These are phyloP conservation scores for Columba guinea DNA, from an alignment of 2,797 vertebrate species.

Conservation along the genomic window DNA sequence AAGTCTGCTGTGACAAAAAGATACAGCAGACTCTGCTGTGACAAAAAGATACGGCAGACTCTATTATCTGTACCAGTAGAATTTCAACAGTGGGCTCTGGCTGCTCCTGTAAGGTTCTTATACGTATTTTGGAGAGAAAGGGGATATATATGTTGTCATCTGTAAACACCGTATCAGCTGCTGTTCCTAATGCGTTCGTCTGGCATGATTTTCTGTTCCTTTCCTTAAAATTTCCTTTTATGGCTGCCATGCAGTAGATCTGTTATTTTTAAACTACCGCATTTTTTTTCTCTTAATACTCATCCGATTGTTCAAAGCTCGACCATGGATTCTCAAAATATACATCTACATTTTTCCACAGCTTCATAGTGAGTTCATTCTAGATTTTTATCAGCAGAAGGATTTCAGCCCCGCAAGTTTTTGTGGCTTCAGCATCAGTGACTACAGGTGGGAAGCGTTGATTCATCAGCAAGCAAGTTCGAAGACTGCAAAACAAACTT, in stretches of 20 bases:
- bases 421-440: background rate
- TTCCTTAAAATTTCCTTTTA: slow-evolving; percentile 67
- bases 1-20: background rate
- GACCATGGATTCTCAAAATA: slow-evolving; percentile 50
- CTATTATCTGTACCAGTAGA: background rate
- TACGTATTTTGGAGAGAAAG: background rate
- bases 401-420: slow-evolving; percentile 42
- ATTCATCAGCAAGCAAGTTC: background rate
- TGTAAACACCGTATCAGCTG: background rate
- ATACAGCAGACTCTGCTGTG: background rate
- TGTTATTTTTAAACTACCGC: slow-evolving; percentile 61
- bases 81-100: background rate
- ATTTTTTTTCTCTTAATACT: slow-evolving; percentile 45
- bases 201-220: slow-evolving; percentile 47
- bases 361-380: slow-evolving; percentile 10
- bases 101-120: background rate
- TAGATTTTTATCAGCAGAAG: slow-evolving; percentile 35
- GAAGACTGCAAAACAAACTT: slow-evolving; percentile 30
- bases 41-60: background rate
- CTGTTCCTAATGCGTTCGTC: background rate
- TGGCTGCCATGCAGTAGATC: slow-evolving; percentile 40
- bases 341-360: slow-evolving; percentile 31
- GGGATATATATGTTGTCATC: slow-evolving; percentile 23
- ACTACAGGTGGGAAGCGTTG: slow-evolving; percentile 55
- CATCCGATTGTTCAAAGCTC: slow-evolving; percentile 56